Conservation (phyloP, 2,888 invertebrate genomes). For the Ferdinandea cuprea region DNA sequence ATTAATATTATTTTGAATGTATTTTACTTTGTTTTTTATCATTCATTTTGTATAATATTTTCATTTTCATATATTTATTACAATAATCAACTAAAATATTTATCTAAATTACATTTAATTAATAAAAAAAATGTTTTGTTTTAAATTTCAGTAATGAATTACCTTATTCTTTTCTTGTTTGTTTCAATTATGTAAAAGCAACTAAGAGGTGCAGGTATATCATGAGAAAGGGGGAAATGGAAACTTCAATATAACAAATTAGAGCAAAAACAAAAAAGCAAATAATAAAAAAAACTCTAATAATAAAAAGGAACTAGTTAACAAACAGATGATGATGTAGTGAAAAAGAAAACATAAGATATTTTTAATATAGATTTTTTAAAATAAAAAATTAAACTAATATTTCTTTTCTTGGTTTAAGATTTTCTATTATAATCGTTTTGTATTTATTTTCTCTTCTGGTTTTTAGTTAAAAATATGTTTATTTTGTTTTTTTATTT, state of each 20-base stretch:
- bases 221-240: conserved; percentile 33
- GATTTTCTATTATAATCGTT: conserved; percentile 54
- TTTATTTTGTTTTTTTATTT: conserved; percentile 20
- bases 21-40: conserved; percentile 76
- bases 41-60: conserved; percentile 41
- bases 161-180: conserved; percentile 34
- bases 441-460: conserved; percentile 11
- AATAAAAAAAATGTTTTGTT: conserved; percentile 68
- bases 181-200: conserved; percentile 73
- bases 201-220: conserved; percentile 66
- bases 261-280: conserved; percentile 44
- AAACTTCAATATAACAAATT: conserved; percentile 52
- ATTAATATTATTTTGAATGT: conserved; percentile 71
- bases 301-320: conserved; percentile 42
- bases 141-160: conserved; percentile 21
- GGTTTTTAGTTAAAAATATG: conserved; percentile 40
- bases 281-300: conserved; percentile 42
- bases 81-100: conserved; percentile 83
- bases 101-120: conserved; percentile 82
- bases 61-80: conserved; percentile 76
- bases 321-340: conserved; percentile 18
- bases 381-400: conserved; percentile 71
- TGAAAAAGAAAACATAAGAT: conserved; percentile 12
- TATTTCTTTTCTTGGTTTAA: conserved; percentile 57
- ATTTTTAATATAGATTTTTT: conserved; percentile 26